phyloP scores from a whole-genome alignment of 2,797 vertebrate species.

The Cryptoblepharus egeriae region DNA sequence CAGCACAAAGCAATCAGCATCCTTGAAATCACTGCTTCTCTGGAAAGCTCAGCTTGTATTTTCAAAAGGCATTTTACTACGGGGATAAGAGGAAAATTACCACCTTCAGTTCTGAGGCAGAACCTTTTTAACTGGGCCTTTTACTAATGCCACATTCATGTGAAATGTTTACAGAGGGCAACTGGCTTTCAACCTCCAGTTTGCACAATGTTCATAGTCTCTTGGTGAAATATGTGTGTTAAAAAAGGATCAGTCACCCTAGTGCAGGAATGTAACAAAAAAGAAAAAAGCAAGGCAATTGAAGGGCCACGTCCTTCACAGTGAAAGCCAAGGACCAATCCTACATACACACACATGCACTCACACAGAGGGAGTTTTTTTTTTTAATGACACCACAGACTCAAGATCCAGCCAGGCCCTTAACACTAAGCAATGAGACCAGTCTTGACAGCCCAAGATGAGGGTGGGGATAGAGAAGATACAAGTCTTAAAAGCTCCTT shows the following conservation, averaged over 20 bases:
- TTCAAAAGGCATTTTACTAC: constrained; percentile 47
- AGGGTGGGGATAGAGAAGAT: not conserved
- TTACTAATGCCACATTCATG: constrained; percentile 43
- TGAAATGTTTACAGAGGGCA: constrained; percentile 31
- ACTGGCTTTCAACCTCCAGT: constrained; percentile 26
- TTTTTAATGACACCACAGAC: not conserved
- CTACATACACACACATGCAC: no score
- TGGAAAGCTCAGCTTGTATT: constrained; percentile 58
- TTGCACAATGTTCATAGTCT: constrained; percentile 26
- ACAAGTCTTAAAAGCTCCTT: not conserved
- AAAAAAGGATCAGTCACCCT: constrained; percentile 2
- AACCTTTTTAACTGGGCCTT: constrained; percentile 44
- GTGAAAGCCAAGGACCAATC: not conserved
- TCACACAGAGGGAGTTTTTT: not conserved
- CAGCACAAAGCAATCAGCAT: constrained; percentile 54
- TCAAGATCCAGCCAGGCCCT: not conserved
- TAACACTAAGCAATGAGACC: not conserved
- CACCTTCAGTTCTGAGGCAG: constrained; percentile 49
- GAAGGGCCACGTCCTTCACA: not conserved
- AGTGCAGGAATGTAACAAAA: not conserved
- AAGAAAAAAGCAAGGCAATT: not conserved
- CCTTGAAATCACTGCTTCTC: constrained; percentile 46
- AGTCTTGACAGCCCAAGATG: not conserved
- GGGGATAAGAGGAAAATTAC: constrained; percentile 52
- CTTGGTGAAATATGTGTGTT: constrained; percentile 9